Conservation (phyloP, 2,113 vertebrate genomes). For the Dicentrarchus labrax region DNA sequence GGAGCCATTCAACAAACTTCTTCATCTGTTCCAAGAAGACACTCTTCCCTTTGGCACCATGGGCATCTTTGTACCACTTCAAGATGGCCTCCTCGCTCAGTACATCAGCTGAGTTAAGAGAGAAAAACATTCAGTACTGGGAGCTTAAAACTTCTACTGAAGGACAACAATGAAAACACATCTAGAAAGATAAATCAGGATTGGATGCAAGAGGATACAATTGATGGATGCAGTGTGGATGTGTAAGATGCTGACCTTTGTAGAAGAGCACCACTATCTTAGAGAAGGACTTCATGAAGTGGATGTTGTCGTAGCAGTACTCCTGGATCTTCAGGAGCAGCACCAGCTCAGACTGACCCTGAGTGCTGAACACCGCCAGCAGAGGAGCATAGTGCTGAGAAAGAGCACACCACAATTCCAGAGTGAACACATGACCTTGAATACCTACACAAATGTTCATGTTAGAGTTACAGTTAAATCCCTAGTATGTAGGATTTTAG, state of each 20-base stretch:
- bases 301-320: constrained; percentile 95
- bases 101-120: constrained; percentile 87
- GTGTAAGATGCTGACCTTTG: constrained; percentile 83
- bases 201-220: neutral
- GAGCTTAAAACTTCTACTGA: neutral
- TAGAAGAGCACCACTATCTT: constrained; percentile 97
- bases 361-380: constrained; percentile 93
- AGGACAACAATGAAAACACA: neutral
- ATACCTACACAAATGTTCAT: too few species aligned
- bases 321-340: constrained; percentile 94
- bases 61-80: constrained; percentile 94
- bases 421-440: neutral
- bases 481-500: too few species aligned
- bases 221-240: neutral
- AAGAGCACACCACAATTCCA: neutral
- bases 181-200: neutral
- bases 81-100: constrained; percentile 93
- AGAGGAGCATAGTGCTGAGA: constrained; percentile 91
- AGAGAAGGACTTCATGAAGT: constrained; percentile 97
- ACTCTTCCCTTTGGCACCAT: constrained; percentile 93
- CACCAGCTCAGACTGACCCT: constrained; percentile 92
- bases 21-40: constrained; percentile 96
- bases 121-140: neutral
- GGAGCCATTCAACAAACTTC: constrained; percentile 95
- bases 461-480: neutral